Evolutionary conservation across 2,797 vertebrate species (phyloP).

Genomic region (Fratercula arctica): DNA sequence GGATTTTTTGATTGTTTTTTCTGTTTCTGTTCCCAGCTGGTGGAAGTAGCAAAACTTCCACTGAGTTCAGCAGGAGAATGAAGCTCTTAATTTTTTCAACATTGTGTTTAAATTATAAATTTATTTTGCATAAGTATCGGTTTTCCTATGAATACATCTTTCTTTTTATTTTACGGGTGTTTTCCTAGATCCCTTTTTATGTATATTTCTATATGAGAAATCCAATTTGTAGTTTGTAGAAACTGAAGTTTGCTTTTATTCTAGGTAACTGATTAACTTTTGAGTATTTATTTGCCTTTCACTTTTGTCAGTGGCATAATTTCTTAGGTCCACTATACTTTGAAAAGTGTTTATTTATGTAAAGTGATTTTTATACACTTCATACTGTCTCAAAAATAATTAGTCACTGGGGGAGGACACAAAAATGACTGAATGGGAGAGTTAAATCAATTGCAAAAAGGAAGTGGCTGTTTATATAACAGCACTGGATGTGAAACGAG

Average conservation of each 20-base stretch:
- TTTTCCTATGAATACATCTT: neutral
- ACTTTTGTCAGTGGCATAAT: neutral
- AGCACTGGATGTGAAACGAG: neutral
- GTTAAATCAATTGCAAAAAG: neutral
- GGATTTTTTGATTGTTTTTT: neutral
- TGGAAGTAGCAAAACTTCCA: neutral
- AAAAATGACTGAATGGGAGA: neutral
- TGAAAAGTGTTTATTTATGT: neutral
- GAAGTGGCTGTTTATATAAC: neutral
- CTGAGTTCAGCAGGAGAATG: neutral
- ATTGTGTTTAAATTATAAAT: neutral
- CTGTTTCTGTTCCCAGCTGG: rapidly evolving
- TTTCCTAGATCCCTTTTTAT: neutral
- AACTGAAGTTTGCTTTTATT: neutral
- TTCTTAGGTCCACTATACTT: neutral
- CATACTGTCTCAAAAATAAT: neutral
- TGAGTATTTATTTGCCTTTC: neutral
- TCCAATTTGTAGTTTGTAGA: neutral
- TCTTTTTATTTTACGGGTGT: neutral
- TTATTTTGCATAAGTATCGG: rapidly evolving
- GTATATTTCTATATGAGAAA: neutral
- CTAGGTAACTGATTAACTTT: neutral
- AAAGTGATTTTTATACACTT: neutral
- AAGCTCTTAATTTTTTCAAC: neutral
- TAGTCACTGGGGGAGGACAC: neutral